Conservation (phyloP, 37 sponge, comb jelly and placozoan genomes). For the Eunapius fragilis region DNA sequence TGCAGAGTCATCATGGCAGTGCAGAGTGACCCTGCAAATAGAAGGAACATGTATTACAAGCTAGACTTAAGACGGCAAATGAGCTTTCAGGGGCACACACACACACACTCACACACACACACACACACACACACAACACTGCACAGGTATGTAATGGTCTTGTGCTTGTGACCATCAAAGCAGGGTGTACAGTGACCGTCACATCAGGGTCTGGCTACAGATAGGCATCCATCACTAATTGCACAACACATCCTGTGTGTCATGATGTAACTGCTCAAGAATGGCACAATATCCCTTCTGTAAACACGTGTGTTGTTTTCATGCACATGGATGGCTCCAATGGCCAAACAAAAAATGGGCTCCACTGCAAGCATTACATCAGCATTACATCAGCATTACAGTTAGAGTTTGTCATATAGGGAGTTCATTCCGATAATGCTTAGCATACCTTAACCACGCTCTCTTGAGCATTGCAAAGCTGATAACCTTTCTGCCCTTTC, state of each 20-base stretch:
- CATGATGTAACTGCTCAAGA: neutral
- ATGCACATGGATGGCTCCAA: neutral
- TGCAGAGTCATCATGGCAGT: slow-evolving; percentile 89
- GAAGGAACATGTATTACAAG: too few relatives aligned
- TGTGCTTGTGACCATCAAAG: too few relatives aligned
- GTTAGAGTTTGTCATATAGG: neutral
- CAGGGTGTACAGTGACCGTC: too few relatives aligned
- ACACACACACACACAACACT: neutral
- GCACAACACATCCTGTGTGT: neutral
- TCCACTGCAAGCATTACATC: too few relatives aligned
- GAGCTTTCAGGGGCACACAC: slow-evolving; percentile 1
- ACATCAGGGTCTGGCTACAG: too few relatives aligned
- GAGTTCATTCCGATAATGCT: neutral
- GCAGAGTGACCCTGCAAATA: slow-evolving; percentile 51
- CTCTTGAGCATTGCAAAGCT: slow-evolving; percentile 61
- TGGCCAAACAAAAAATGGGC: neutral
- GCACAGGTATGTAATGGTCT: too few relatives aligned
- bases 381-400: neutral
- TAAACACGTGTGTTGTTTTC: neutral
- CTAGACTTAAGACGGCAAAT: neutral
- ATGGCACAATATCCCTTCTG: neutral
- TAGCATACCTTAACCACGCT: slow-evolving; percentile 79
- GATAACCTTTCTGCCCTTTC: slow-evolving; percentile 44
- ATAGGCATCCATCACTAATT: neutral
- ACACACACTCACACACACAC: neutral